Percentiles rank a stretch among this genome's conserved stretches.
phyloP scores from a whole-genome alignment of 2,888 invertebrate genomes.

The Lathronympha strigana region DNA sequence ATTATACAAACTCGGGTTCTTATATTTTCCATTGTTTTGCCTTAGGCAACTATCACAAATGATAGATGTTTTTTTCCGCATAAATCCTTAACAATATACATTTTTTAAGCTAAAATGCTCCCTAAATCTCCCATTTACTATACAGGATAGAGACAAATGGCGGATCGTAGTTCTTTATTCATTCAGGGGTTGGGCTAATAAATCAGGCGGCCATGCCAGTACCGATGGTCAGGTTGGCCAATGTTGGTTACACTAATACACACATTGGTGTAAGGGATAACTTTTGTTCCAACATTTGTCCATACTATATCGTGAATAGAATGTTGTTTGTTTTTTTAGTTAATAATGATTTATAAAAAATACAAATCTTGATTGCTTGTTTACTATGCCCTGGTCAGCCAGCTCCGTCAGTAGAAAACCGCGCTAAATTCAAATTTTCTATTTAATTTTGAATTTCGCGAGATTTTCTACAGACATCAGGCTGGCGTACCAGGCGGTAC shows the following conservation, averaged over 20 bases:
- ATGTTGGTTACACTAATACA: slow-evolving; percentile 6
- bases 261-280: background rate
- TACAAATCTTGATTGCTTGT: no score
- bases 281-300: background rate
- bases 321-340: background rate
- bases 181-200: slow-evolving; percentile 68
- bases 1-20: background rate
- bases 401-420: no score
- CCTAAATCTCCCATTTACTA: slow-evolving; percentile 76
- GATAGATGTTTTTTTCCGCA: slow-evolving; percentile 29
- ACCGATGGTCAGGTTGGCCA: slow-evolving; percentile 48
- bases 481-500: no score
- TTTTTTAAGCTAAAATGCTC: slow-evolving; percentile 42
- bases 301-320: background rate
- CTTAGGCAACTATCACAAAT: slow-evolving; percentile 33
- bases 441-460: no score
- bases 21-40: slow-evolving; percentile 11
- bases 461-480: no score
- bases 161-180: slow-evolving; percentile 68
- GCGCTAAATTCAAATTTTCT: no score
- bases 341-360: background rate
- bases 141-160: slow-evolving; percentile 79
- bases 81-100: slow-evolving; percentile 37
- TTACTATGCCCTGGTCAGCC: no score
- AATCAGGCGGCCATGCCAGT: slow-evolving; percentile 65